These are phyloP conservation scores for Apotomis capreana DNA, from an alignment of 2,888 invertebrate species.

Conservation along the genomic window DNA sequence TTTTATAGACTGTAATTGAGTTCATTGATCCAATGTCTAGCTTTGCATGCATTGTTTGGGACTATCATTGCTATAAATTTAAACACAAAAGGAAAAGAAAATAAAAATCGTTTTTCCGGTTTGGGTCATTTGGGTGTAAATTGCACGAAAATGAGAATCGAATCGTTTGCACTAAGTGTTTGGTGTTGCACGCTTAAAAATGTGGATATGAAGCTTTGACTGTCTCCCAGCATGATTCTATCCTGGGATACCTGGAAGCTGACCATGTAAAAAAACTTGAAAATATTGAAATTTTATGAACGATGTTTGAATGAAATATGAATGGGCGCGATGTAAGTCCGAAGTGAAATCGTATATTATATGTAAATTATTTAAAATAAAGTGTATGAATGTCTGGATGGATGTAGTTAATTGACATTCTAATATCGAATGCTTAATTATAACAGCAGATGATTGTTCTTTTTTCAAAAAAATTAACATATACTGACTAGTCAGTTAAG, in stretches of 20 bases:
- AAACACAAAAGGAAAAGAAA: constrained; percentile 9
- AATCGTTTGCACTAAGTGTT: constrained; percentile 50
- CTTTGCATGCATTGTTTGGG: constrained; percentile 63
- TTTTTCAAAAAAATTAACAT: constrained; percentile 13
- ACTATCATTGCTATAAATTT: constrained; percentile 50
- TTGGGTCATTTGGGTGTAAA: constrained; percentile 50
- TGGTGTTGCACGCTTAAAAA: constrained; percentile 74
- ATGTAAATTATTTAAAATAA: too few relatives aligned
- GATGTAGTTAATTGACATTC: constrained; percentile 7
- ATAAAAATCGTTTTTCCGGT: constrained; percentile 41
- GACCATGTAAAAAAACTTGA: constrained; percentile 53
- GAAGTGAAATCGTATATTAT: too few relatives aligned
- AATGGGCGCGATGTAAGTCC: too few relatives aligned
- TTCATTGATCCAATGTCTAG: constrained; percentile 55
- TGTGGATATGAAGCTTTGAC: constrained; percentile 59
- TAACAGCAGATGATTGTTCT: constrained; percentile 38
- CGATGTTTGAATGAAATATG: not conserved
- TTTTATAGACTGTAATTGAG: constrained; percentile 37
- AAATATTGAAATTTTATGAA: not conserved
- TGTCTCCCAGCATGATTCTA: constrained; percentile 67
- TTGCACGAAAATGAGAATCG: constrained; percentile 55
- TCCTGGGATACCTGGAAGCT: constrained; percentile 61
- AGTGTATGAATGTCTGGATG: constrained; percentile 27
- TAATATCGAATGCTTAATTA: constrained; percentile 39
- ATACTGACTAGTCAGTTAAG: not conserved